These are phyloP conservation scores for Gonatopus flavifemur DNA, from an alignment of 1,140 invertebrate species.

Conservation along the genomic window DNA sequence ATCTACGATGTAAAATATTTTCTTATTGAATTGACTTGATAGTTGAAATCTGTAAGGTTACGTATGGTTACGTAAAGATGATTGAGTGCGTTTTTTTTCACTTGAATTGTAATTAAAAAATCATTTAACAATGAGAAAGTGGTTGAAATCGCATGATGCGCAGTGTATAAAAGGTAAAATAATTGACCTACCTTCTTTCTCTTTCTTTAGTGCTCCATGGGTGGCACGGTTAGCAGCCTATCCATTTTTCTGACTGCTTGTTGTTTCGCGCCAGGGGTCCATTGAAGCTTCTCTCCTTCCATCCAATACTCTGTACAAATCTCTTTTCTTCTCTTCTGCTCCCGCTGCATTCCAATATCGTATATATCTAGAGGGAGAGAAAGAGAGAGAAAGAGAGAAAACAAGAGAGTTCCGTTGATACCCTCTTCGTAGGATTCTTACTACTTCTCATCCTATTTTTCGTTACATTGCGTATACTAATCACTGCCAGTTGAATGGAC, in stretches of 20 bases:
- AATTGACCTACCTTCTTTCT: slow-evolving; percentile 39
- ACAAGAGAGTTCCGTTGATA: too few relatives aligned
- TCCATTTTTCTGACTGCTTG: slow-evolving; percentile 60
- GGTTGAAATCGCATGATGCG: slow-evolving; percentile 16
- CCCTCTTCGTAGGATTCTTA: too few relatives aligned
- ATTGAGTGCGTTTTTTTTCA: too few relatives aligned
- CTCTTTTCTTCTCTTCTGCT: slow-evolving; percentile 16
- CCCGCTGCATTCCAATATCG: slow-evolving; percentile 1
- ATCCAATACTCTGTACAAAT: too few relatives aligned
- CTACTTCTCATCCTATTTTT: too few relatives aligned
- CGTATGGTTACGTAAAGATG: too few relatives aligned
- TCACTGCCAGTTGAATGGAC: too few relatives aligned
- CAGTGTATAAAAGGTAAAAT: slow-evolving; percentile 37
- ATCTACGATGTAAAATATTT: too few relatives aligned
- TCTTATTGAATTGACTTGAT: too few relatives aligned
- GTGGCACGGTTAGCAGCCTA: slow-evolving; percentile 58
- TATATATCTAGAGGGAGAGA: slow-evolving; percentile 9
- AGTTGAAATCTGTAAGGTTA: too few relatives aligned
- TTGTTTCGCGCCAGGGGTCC: slow-evolving; percentile 57
- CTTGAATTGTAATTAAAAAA: slow-evolving; percentile 32
- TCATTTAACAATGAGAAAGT: slow-evolving; percentile 27
- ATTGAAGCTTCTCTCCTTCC: slow-evolving; percentile 34
- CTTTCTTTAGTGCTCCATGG: slow-evolving; percentile 54
- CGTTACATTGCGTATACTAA: too few relatives aligned
- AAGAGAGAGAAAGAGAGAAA: too few relatives aligned